Evolutionary conservation across 2,113 vertebrate species (phyloP), one percentile per base, ranked within the genome.

Genomic region (Oncorhynchus tshawytscha): DNA sequence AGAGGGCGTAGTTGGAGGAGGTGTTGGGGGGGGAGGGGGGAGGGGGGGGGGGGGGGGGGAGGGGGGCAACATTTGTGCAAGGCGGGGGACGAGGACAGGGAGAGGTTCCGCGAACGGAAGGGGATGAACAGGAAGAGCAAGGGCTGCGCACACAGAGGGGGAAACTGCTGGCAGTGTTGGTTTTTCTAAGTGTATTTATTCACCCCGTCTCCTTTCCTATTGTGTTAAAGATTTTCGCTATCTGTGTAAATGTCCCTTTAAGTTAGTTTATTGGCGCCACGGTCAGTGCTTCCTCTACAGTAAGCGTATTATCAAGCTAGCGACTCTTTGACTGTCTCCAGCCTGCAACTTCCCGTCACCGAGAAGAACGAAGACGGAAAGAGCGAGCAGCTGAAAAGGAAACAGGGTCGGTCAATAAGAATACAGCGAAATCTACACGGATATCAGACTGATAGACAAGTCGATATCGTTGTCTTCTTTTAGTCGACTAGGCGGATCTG

Each of bases 51-150:
- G 8, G 78, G 20, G 64, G 24, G 24, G 8, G 78, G 20, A 54
- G 24, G 24, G 24, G 27, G 18, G 31, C 16, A 22, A n/a, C 59
- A 24, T 62, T n/a, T 2, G 6, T 16, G n/a, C 2, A 57, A 20
- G 18, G 18, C 13, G 54, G 59, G 54, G 54, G 18, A 57, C 54
- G 73, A 22, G 74, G 77, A 76, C 70, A 24, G 78, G 72, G 81
- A 79, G 80, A 68, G 76, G 67, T 29, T 59, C 48, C 29, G 22
- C 27, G 51, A 87, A 72, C 89, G 90, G 91, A 92, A 92, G 87
- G 82, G 84, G 90, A 78, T 76, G 90, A 80, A 91, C 89, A 91
- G 91, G 88, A 92, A 89, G 88, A 71, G 76, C 81, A 85, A 83
- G 80, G 89, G 84, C 85, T 84, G 81, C 84, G 77, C 81, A 86